Conservation (phyloP, 2,797 vertebrate genomes). For the Thripadectes ignobilis region DNA sequence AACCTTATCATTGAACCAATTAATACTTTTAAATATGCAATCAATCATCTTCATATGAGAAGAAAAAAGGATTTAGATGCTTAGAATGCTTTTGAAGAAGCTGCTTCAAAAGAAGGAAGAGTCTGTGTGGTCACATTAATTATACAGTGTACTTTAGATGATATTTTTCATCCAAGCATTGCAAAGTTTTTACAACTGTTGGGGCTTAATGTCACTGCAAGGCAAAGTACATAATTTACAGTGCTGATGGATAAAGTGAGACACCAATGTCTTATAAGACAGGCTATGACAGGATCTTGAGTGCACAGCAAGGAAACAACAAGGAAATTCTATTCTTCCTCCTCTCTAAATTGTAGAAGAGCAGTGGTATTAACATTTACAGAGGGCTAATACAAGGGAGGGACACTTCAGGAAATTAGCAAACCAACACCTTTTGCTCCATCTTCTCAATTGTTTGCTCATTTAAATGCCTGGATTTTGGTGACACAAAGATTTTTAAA, state of each 20-base stretch:
- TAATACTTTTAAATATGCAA: slow-evolving; percentile 40
- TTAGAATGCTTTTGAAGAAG: slow-evolving; percentile 43
- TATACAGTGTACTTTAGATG: slow-evolving; percentile 22
- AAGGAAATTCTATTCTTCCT: background rate
- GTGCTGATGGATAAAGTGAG: background rate
- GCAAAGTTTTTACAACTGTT: slow-evolving; percentile 32
- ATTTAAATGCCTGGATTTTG: background rate
- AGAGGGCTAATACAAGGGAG: background rate
- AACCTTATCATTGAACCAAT: background rate
- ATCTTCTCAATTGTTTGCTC: background rate
- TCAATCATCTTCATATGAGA: slow-evolving; percentile 2
- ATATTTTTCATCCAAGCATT: slow-evolving; percentile 19
- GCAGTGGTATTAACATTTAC: background rate
- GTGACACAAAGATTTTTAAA: background rate
- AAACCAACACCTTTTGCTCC: background rate
- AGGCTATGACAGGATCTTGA: background rate
- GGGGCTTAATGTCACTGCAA: slow-evolving; percentile 20
- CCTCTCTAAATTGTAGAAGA: background rate
- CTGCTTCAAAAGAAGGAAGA: slow-evolving; percentile 2
- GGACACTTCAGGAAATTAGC: background rate
- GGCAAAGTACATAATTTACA: slow-evolving; percentile 13
- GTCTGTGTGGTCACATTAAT: slow-evolving; percentile 38
- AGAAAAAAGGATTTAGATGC: slow-evolving; percentile 2
- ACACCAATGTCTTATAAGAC: background rate
- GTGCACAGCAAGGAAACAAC: background rate